A percentile compares a stretch with the other conserved stretches of the same genome.
These are phyloP conservation scores for Carettochelys insculpta DNA, from an alignment of 2,113 vertebrate genomes.

Conservation along the genomic window DNA sequence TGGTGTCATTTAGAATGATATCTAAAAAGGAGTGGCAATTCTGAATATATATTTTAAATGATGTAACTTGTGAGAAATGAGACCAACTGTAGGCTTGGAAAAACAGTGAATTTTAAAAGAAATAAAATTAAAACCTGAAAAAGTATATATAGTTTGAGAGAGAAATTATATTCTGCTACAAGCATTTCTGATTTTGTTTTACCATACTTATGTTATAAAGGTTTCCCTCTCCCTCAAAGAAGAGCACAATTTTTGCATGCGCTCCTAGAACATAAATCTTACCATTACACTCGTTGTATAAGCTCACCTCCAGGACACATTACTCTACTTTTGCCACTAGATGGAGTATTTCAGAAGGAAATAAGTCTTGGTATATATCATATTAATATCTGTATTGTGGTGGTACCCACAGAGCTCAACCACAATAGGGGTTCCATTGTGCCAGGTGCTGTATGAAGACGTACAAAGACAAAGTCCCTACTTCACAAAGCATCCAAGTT, in stretches of 20 bases:
- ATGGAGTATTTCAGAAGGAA: conserved; percentile 37
- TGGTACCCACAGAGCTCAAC: background rate
- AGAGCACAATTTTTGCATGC: background rate
- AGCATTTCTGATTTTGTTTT: background rate
- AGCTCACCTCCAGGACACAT: background rate
- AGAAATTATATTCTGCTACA: background rate
- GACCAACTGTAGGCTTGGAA: background rate
- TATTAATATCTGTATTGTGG: background rate
- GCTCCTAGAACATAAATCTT: conserved; percentile 18
- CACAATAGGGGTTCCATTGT: background rate
- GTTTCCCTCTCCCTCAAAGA: background rate
- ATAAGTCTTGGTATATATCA: background rate
- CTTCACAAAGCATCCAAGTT: too few relatives aligned
- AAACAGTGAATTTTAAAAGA: background rate
- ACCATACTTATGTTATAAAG: background rate
- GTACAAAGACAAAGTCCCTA: background rate
- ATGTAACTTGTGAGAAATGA: background rate
- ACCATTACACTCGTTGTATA: background rate
- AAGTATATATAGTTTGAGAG: background rate
- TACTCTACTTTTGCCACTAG: conserved; percentile 54
- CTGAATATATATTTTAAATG: background rate
- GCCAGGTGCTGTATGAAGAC: background rate
- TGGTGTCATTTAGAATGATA: background rate
- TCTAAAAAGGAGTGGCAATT: background rate
- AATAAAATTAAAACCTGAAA: background rate